Conservation (phyloP, 2,113 vertebrate genomes). For the Panthera leo region DNA sequence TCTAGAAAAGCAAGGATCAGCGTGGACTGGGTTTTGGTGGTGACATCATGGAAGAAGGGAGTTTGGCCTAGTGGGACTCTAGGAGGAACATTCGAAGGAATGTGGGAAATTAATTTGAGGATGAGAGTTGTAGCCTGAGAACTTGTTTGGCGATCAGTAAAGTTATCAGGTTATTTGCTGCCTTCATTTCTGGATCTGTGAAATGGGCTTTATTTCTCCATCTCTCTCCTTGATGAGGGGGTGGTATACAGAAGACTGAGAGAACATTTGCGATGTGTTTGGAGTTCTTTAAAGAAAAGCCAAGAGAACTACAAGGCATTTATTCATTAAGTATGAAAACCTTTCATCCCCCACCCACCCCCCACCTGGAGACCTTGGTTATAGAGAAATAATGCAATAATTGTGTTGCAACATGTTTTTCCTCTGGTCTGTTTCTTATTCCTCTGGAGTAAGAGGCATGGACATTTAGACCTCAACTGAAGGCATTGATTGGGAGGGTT, state of each 20-base stretch:
- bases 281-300: slow-evolving; percentile 53
- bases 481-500: slow-evolving; percentile 48
- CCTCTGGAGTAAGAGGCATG: background rate
- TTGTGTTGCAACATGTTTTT: slow-evolving; percentile 56
- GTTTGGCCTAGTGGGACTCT: background rate
- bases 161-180: background rate
- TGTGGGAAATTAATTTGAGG: background rate
- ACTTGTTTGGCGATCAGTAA: background rate
- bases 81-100: background rate
- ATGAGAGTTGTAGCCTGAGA: background rate
- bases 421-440: slow-evolving; percentile 59
- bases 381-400: slow-evolving; percentile 65
- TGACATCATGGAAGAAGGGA: background rate
- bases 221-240: background rate
- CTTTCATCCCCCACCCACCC: background rate
- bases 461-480: slow-evolving; percentile 38
- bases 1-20: background rate
- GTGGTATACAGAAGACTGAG: background rate
- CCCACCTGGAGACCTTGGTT: slow-evolving; percentile 39
- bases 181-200: slow-evolving; percentile 40
- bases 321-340: slow-evolving; percentile 65
- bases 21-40: background rate
- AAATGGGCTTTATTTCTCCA: slow-evolving; percentile 38
- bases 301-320: slow-evolving; percentile 57
- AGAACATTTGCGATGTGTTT: background rate